A percentile compares a stretch with the other conserved stretches of the same genome.
These are phyloP conservation scores for Coregonus clupeaformis DNA, from an alignment of 2,113 vertebrate genomes.

Conservation along the genomic window DNA sequence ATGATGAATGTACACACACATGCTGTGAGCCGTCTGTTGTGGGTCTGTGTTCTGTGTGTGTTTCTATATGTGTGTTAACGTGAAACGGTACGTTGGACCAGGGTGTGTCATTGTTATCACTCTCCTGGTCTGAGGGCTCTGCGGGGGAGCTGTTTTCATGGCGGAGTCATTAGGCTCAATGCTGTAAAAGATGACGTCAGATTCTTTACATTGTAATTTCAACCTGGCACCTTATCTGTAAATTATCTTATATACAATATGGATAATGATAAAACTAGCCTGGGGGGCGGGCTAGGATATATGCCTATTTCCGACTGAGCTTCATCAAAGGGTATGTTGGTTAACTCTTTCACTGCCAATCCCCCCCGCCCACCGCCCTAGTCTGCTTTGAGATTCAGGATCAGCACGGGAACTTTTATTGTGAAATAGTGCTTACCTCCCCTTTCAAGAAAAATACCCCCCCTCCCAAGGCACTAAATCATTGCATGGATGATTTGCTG, in stretches of 20 bases:
- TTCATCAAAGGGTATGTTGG: slow-evolving; percentile 12
- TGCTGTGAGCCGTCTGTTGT: slow-evolving; percentile 46
- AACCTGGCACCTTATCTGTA: background rate
- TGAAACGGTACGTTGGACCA: slow-evolving; percentile 3
- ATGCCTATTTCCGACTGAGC: slow-evolving; percentile 2
- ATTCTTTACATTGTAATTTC: background rate
- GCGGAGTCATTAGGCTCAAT: slow-evolving; percentile 15
- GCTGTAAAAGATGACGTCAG: slow-evolving; percentile 30
- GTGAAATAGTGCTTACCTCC: slow-evolving; percentile 61
- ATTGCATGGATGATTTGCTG: slow-evolving; percentile 85
- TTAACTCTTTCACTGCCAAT: slow-evolving; percentile 49
- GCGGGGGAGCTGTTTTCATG: slow-evolving; percentile 30
- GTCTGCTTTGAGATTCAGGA: background rate
- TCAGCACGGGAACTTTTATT: slow-evolving; percentile 51
- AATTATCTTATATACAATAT: background rate
- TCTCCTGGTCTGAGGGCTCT: slow-evolving; percentile 26
- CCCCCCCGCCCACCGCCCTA: background rate
- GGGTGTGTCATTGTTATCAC: slow-evolving; percentile 51
- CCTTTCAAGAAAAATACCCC: slow-evolving; percentile 59
- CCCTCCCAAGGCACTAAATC: slow-evolving; percentile 51
- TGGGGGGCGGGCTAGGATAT: background rate
- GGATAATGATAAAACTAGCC: background rate
- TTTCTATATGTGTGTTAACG: slow-evolving; percentile 11
- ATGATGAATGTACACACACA: slow-evolving; percentile 25
- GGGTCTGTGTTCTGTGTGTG: background rate